Evolutionary conservation across 2,888 invertebrate species (phyloP).

Genomic region (Biston stratarius): DNA sequence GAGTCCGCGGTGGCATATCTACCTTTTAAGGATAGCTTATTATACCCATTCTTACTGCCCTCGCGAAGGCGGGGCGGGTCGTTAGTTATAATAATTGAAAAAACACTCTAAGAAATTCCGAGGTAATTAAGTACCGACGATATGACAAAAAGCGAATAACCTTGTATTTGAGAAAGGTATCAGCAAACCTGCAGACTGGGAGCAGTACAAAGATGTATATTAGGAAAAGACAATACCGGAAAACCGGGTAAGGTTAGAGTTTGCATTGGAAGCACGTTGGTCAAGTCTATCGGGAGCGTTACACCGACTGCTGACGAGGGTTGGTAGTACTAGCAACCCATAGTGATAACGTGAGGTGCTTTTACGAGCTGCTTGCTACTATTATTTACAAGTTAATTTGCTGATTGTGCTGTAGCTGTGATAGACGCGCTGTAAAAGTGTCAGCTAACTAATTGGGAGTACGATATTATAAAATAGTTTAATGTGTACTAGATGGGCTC

Average conservation of each 20-base stretch:
- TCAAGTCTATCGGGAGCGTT: constrained; percentile 33
- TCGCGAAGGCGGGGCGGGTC: too few species aligned
- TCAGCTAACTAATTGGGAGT: constrained; percentile 12
- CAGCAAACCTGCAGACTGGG: constrained; percentile 4
- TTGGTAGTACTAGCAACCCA: constrained; percentile 43
- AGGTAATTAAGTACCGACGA: background rate
- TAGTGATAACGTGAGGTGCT: constrained; percentile 25
- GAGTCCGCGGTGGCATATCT: too few species aligned
- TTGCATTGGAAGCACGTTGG: constrained; percentile 28
- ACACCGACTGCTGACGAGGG: constrained; percentile 46
- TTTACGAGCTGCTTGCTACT: constrained; percentile 21
- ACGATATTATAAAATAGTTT: background rate
- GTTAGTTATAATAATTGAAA: too few species aligned
- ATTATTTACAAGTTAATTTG: constrained; percentile 30
- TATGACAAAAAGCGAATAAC: background rate
- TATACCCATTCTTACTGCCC: too few species aligned
- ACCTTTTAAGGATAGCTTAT: too few species aligned
- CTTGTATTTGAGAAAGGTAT: constrained; percentile 9
- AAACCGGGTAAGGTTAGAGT: constrained; percentile 16
- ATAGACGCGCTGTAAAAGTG: constrained; percentile 1
- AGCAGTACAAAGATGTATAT: constrained; percentile 23
- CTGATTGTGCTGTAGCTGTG: background rate
- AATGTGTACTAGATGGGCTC: too few species aligned
- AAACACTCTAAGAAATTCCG: background rate
- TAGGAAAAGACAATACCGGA: constrained; percentile 22